phyloP scores from a whole-genome alignment of 2,113 vertebrate species.

The Seriola aureovittata region DNA sequence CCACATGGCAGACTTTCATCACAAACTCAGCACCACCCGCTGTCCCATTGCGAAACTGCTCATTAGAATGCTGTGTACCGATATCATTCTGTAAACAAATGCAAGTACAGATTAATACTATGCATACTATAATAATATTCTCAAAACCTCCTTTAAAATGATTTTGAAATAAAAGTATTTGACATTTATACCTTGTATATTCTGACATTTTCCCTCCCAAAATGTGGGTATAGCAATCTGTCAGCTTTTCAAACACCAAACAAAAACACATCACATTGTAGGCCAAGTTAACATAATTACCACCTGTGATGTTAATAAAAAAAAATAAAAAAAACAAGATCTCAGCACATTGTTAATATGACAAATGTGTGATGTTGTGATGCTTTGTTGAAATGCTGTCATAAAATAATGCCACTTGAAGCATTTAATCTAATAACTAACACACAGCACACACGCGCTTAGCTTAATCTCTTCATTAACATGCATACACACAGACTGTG shows the following conservation, averaged over 20 bases:
- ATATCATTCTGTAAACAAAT: not conserved
- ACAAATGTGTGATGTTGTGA: not conserved
- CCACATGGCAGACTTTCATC: conserved; percentile 28
- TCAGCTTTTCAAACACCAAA: not conserved
- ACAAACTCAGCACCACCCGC: conserved; percentile 1
- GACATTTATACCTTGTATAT: not conserved
- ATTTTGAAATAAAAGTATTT: not conserved
- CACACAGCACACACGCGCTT: not conserved
- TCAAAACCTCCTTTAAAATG: not conserved
- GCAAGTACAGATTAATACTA: not conserved
- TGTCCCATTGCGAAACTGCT: not conserved
- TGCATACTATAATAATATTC: not conserved
- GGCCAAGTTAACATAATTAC: not conserved
- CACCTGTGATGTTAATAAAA: not conserved
- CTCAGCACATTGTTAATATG: not conserved
- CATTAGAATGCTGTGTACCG: not conserved
- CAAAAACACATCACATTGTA: not conserved
- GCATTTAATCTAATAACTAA: conserved; percentile 3
- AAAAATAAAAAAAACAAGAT: not conserved
- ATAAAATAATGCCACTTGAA: conserved; percentile 14
- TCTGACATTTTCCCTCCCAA: not conserved
- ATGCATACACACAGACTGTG: conserved; percentile 43
- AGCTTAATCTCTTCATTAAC: conserved; percentile 15
- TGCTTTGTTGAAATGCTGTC: conserved; percentile 12
- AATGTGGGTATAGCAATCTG: not conserved